Evolutionary conservation across 1,140 invertebrate species (phyloP).

Genomic region (Listronotus bonariensis): DNA sequence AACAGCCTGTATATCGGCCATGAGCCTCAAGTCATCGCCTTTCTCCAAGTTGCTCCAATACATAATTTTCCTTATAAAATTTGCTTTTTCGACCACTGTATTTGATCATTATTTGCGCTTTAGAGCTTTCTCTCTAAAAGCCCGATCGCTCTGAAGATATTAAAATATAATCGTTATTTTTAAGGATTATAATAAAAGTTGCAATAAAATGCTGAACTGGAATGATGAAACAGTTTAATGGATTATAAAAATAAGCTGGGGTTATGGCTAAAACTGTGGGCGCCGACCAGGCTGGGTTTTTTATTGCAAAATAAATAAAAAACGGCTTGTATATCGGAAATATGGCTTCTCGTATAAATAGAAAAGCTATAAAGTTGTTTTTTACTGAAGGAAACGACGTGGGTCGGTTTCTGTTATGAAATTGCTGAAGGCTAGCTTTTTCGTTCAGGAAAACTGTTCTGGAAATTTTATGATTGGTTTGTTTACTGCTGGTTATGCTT

Average conservation of each 20-base stretch:
- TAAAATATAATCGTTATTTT: conserved; percentile 27
- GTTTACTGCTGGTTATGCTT: conserved; percentile 7
- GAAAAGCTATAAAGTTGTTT: conserved; percentile 14
- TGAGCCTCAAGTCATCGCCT: too few relatives aligned
- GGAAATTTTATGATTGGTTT: conserved; percentile 11
- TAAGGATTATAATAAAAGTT: conserved; percentile 28
- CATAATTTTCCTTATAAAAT: too few relatives aligned
- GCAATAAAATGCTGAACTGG: conserved; percentile 14
- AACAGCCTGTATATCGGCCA: too few relatives aligned
- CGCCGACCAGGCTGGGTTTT: conserved; percentile 11
- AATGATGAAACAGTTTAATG: conserved; percentile 25
- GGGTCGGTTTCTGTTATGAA: conserved; percentile 16
- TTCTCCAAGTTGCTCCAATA: too few relatives aligned
- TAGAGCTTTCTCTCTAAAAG: not conserved
- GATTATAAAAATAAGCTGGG: conserved; percentile 20
- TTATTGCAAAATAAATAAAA: conserved; percentile 24
- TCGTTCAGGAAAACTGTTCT: conserved; percentile 6
- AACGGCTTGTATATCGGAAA: conserved; percentile 14
- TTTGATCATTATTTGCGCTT: too few relatives aligned
- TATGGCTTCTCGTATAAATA: conserved; percentile 16
- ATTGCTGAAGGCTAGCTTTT: conserved; percentile 4
- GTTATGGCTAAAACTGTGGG: conserved; percentile 5
- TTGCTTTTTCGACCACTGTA: too few relatives aligned
- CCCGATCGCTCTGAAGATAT: conserved; percentile 1
- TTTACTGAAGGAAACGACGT: conserved; percentile 7